Conservation (phyloP, 2,797 vertebrate species). For the Gallinago solitaria region DNA sequence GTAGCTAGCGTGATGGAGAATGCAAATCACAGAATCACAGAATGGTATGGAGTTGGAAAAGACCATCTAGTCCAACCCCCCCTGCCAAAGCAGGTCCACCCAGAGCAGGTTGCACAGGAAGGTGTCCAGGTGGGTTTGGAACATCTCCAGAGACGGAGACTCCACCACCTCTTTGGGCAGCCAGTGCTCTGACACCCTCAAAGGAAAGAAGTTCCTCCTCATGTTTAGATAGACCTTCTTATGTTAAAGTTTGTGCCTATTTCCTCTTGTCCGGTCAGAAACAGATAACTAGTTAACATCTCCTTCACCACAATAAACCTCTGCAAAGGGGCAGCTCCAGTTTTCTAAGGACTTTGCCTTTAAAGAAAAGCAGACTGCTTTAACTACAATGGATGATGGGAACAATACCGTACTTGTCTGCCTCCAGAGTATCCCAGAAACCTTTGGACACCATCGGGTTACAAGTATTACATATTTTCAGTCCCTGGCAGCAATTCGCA, state of each 20-base stretch:
- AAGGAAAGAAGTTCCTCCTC: no score
- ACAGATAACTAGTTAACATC: background rate
- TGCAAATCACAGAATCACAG: background rate
- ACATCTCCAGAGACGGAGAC: no score
- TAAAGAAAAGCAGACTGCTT: constrained; percentile 12
- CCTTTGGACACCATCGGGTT: background rate
- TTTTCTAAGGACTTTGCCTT: constrained; percentile 10
- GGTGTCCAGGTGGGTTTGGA: no score
- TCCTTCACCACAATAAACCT: background rate
- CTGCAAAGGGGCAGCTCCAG: background rate
- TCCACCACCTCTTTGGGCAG: no score
- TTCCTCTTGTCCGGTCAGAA: background rate
- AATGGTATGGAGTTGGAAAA: no score
- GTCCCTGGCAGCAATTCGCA: constrained; percentile 39
- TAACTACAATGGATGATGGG: background rate
- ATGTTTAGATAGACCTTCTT: no score
- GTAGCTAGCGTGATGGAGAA: background rate
- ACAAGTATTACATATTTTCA: constrained; percentile 47
- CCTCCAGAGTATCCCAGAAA: constrained; percentile 30
- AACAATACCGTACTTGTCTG: constrained; percentile 46
- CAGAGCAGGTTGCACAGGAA: no score
- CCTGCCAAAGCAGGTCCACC: no score
- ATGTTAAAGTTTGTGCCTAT: no score
- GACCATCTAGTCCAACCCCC: no score
- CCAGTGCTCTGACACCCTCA: no score